Conservation (phyloP, 2,888 invertebrate genomes). For the Phyto melanocephala region DNA sequence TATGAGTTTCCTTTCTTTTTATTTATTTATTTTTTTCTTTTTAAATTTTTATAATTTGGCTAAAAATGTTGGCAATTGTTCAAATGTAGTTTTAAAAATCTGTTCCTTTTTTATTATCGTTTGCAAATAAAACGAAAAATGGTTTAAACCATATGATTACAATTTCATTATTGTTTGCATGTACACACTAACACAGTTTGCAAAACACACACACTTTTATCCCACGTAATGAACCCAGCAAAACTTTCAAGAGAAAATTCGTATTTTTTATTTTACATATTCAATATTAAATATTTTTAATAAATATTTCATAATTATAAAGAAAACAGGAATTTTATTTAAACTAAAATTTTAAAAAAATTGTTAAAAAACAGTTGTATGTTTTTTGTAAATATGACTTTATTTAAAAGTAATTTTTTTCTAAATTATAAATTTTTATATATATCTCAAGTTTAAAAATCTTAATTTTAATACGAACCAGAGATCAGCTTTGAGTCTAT, state of each 20-base stretch:
- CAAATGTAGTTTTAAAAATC: constrained; percentile 60
- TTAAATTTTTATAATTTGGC: constrained; percentile 49
- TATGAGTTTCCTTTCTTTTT: constrained; percentile 1
- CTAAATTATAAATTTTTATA: too few species aligned
- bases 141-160: constrained; percentile 66
- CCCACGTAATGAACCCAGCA: neutral
- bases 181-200: constrained; percentile 3
- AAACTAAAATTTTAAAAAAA: too few species aligned
- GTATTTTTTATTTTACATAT: too few species aligned
- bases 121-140: constrained; percentile 61
- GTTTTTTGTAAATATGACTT: too few species aligned
- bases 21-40: constrained; percentile 18
- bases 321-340: too few species aligned
- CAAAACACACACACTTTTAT: neutral
- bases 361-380: too few species aligned
- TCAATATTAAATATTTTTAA: too few species aligned
- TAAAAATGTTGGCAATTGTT: constrained; percentile 64
- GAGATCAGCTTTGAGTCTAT: too few species aligned
- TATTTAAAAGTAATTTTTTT: too few species aligned
- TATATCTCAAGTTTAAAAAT: too few species aligned
- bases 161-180: constrained; percentile 49
- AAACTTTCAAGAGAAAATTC: neutral
- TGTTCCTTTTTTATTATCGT: neutral
- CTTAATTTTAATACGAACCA: too few species aligned
- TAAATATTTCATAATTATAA: neutral